phyloP scores from a whole-genome alignment of 2,113 vertebrate genomes.

The Onychorhynchus coronatus region DNA sequence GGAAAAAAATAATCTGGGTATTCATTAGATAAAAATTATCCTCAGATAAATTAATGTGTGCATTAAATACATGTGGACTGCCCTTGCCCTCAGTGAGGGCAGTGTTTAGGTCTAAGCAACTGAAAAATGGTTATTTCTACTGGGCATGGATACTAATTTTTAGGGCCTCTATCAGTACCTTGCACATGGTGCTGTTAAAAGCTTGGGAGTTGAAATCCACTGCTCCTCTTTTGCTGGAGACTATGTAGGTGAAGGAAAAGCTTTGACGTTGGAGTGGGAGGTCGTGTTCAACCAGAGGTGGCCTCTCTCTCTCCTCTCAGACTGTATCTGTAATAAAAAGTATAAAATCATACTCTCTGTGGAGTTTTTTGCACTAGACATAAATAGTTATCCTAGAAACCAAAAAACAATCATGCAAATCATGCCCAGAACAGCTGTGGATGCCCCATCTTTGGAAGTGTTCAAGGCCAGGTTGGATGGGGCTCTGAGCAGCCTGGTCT shows the following conservation, averaged over 20 bases:
- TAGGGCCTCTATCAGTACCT: not conserved
- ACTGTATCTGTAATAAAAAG: not conserved
- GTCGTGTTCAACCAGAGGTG: not conserved
- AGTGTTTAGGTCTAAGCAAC: not conserved
- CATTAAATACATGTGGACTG: not conserved
- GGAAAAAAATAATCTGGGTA: not conserved
- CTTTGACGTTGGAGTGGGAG: not conserved
- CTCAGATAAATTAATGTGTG: not conserved
- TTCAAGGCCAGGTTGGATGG: not conserved
- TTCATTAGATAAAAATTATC: not conserved
- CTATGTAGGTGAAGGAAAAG: not conserved
- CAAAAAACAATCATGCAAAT: not conserved
- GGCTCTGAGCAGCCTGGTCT: not conserved
- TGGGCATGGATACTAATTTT: not conserved
- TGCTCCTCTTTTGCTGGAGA: not conserved
- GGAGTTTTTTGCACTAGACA: not conserved
- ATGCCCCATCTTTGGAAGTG: not conserved
- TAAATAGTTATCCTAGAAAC: not conserved
- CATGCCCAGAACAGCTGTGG: not conserved
- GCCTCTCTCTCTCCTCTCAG: not conserved
- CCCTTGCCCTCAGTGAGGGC: not conserved
- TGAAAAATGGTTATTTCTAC: not conserved
- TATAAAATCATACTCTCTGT: accelerated
- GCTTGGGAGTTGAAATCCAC: not conserved
- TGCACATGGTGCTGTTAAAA: not conserved